phyloP scores from a whole-genome alignment of 1,140 invertebrate genomes.

The Zaprionus gabonicus region DNA sequence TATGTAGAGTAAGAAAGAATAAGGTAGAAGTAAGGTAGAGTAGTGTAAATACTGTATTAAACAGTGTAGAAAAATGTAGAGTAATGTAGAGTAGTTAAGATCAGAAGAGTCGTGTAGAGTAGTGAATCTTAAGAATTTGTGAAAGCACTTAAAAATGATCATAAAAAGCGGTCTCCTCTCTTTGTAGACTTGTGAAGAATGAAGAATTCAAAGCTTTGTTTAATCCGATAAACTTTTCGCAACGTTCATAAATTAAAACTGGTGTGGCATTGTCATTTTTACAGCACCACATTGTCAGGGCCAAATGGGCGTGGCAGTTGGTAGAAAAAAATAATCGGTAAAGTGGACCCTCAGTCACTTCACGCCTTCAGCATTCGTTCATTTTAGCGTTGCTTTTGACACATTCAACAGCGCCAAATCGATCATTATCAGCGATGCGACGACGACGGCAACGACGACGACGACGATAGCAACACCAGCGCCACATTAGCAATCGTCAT shows the following conservation, averaged over 20 bases:
- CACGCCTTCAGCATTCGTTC: conserved; percentile 19
- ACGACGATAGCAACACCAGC: conserved; percentile 29
- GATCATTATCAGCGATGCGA: conserved; percentile 64
- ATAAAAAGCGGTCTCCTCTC: not conserved
- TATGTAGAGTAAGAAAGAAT: too few species aligned
- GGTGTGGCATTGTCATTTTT: not conserved
- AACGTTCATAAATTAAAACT: not conserved
- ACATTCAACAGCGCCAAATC: conserved; percentile 71
- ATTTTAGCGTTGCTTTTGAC: conserved; percentile 71
- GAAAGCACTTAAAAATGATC: not conserved
- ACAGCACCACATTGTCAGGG: not conserved
- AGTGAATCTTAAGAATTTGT: not conserved
- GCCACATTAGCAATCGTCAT: conserved; percentile 40
- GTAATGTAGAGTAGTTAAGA: too few species aligned
- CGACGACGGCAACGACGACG: conserved; percentile 16
- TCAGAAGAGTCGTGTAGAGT: too few species aligned
- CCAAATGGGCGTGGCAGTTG: conserved; percentile 7
- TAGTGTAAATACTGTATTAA: too few species aligned
- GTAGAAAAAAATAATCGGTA: not conserved
- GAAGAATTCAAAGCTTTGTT: not conserved
- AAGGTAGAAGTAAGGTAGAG: too few species aligned
- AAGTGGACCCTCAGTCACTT: conserved; percentile 25
- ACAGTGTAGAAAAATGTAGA: too few species aligned
- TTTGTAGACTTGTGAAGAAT: not conserved
- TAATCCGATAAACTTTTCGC: conserved; percentile 1